Evolutionary conservation across 1,140 invertebrate species (phyloP).

Genomic region (Bombus terrestris): DNA sequence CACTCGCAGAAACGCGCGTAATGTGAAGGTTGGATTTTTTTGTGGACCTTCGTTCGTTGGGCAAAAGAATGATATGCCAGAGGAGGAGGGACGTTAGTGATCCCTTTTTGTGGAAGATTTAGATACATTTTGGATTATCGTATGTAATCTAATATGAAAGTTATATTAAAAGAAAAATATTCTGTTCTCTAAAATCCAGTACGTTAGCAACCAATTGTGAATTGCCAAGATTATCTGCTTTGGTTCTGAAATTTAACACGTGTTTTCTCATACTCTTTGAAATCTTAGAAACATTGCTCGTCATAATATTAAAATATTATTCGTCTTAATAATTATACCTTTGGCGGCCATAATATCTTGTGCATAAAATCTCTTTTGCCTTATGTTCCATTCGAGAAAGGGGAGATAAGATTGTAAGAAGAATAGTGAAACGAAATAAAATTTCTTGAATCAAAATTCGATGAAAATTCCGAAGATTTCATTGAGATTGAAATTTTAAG

Average conservation of each 20-base stretch:
- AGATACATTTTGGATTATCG: too few species aligned
- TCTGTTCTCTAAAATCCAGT: too few species aligned
- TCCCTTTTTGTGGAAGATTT: background rate
- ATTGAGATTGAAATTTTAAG: background rate
- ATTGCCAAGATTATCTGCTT: too few species aligned
- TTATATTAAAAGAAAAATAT: too few species aligned
- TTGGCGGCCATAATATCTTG: too few species aligned
- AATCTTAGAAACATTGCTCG: too few species aligned
- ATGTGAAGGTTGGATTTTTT: background rate
- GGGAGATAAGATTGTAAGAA: background rate
- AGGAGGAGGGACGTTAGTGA: background rate
- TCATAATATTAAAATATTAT: too few species aligned
- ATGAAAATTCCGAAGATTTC: background rate
- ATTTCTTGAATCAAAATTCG: background rate
- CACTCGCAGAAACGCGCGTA: conserved; percentile 20
- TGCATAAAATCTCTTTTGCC: background rate
- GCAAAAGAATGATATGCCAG: background rate
- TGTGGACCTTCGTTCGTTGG: background rate
- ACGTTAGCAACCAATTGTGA: too few species aligned
- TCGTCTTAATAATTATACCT: too few species aligned
- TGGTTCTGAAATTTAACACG: too few species aligned
- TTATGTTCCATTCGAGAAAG: background rate
- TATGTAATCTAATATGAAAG: too few species aligned
- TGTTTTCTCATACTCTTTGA: too few species aligned
- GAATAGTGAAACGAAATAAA: background rate